Percentiles rank a stretch among this genome's conserved stretches.
These are phyloP conservation scores for Ryuthela nishihirai DNA, from an alignment of 2,888 invertebrate genomes.

Conservation along the genomic window DNA sequence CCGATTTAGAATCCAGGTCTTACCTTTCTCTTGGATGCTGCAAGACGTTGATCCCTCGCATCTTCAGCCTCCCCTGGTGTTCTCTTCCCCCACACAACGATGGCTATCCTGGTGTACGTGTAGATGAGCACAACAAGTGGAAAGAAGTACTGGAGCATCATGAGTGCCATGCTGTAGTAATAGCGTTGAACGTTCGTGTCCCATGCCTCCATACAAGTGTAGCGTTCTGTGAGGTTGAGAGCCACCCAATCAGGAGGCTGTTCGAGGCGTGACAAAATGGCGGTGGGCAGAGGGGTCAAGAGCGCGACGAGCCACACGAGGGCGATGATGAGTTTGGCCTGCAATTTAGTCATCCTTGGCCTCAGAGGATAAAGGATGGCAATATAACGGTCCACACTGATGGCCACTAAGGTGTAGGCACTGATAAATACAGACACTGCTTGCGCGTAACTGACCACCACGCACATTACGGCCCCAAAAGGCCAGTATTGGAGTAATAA, in stretches of 20 bases:
- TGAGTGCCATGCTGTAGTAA: conserved; percentile 70
- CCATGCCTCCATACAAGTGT: conserved; percentile 62
- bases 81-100: conserved; percentile 80
- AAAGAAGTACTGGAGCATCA: conserved; percentile 77
- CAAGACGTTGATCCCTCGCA: conserved; percentile 74
- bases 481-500: conserved; percentile 80
- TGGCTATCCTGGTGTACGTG: conserved; percentile 79
- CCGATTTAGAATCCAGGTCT: too few species aligned
- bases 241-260: conserved; percentile 37
- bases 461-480: conserved; percentile 76
- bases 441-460: conserved; percentile 76
- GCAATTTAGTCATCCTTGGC: conserved; percentile 71
- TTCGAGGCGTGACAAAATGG: conserved; percentile 61
- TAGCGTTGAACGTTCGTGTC: conserved; percentile 38
- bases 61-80: conserved; percentile 86
- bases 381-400: conserved; percentile 86
- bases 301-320: conserved; percentile 72
- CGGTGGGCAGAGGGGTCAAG: conserved; percentile 74
- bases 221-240: conserved; percentile 45
- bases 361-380: conserved; percentile 84
- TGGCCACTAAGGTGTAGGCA: conserved; percentile 84
- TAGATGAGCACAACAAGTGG: conserved; percentile 75
- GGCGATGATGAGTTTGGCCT: conserved; percentile 65
- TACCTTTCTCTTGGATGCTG: conserved; percentile 83
- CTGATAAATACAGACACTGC: conserved; percentile 52